Conservation (phyloP, 2,888 invertebrate genomes). For the Aplocera efformata region DNA sequence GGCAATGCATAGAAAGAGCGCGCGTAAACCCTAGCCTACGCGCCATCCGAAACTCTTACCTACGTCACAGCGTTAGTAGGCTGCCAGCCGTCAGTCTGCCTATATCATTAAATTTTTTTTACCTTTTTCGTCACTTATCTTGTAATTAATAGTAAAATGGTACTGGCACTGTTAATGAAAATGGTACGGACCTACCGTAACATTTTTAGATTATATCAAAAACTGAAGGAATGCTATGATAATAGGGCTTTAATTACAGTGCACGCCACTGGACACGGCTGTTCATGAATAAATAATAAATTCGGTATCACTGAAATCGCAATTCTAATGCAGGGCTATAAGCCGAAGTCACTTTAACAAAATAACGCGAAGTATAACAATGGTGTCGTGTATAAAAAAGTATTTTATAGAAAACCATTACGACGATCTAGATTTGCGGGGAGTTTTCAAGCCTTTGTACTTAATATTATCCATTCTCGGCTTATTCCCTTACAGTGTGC, state of each 20-base stretch:
- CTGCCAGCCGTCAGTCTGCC: too few species aligned
- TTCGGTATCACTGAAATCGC: constrained; percentile 19
- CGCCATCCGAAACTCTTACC: too few species aligned
- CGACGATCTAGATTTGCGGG: constrained; percentile 22
- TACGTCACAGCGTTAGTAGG: too few species aligned
- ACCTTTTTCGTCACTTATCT: too few species aligned
- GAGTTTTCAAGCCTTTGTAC: constrained; percentile 45
- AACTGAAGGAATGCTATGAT: constrained; percentile 23
- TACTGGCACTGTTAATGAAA: too few species aligned
- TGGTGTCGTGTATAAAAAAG: constrained; percentile 31
- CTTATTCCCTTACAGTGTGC: constrained; percentile 47
- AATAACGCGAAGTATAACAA: constrained; percentile 20
- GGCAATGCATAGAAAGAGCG: too few species aligned
- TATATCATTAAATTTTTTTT: too few species aligned
- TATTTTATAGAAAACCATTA: constrained; percentile 19
- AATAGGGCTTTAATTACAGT: constrained; percentile 29
- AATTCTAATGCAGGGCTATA: constrained; percentile 13
- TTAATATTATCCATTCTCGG: constrained; percentile 39
- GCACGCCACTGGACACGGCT: constrained; percentile 19
- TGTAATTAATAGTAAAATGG: too few species aligned
- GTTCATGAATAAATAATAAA: constrained; percentile 31
- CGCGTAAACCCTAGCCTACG: too few species aligned
- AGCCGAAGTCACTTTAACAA: constrained; percentile 4
- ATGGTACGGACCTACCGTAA: too few species aligned
- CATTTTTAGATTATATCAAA: constrained; percentile 25